A percentile compares a stretch with the other conserved stretches of the same genome.
phyloP scores from a whole-genome alignment of 2,797 vertebrate species.

The Sibirionetta formosa region DNA sequence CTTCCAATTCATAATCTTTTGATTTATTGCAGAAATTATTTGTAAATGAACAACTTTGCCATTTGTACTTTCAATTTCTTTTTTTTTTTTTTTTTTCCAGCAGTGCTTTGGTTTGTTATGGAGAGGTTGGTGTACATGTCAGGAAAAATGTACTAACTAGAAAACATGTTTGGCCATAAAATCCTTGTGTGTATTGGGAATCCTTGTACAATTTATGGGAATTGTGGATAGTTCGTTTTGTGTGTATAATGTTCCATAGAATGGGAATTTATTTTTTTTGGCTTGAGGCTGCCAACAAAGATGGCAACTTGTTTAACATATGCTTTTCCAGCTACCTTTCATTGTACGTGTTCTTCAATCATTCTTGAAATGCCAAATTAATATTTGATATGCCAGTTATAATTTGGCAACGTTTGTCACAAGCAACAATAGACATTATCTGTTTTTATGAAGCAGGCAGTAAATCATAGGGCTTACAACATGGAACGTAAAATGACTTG shows the following conservation, averaged over 20 bases:
- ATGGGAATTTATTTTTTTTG: background rate
- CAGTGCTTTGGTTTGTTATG: background rate
- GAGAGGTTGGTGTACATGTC: background rate
- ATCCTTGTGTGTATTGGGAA: background rate
- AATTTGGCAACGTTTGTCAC: background rate
- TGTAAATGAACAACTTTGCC: background rate
- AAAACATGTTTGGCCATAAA: background rate
- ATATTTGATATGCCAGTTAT: background rate
- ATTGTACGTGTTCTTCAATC: background rate
- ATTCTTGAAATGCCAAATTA: constrained; percentile 1
- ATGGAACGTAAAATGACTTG: background rate
- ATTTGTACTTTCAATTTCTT: background rate
- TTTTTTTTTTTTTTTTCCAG: background rate
- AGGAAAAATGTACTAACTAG: background rate
- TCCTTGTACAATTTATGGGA: background rate
- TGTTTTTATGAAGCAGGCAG: background rate
- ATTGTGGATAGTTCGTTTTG: background rate
- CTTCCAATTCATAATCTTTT: background rate
- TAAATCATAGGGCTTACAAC: background rate
- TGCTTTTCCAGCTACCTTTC: background rate
- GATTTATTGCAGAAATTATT: constrained; percentile 6
- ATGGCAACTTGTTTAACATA: background rate
- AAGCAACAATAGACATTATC: background rate
- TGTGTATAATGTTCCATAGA: background rate
- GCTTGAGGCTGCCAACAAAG: background rate